phyloP scores from a whole-genome alignment of 2,113 vertebrate species.

The Felis chaus region DNA sequence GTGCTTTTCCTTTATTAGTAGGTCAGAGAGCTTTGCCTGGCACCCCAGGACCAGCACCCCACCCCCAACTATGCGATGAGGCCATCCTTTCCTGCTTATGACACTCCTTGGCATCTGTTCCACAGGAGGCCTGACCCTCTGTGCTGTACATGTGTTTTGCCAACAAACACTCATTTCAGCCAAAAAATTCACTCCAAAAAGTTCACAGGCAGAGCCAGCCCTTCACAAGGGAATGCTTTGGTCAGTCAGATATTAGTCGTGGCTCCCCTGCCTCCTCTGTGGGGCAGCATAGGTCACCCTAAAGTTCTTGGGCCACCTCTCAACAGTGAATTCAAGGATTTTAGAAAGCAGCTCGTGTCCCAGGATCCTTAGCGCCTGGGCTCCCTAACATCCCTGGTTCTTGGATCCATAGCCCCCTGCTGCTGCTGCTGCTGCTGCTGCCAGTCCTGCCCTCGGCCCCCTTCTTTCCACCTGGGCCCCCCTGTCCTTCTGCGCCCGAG shows the following conservation, averaged over 20 bases:
- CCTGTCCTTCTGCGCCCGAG: neutral
- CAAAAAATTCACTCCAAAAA: neutral
- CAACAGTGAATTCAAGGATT: neutral
- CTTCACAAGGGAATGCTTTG: neutral
- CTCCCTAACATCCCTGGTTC: neutral
- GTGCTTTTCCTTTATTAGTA: constrained; percentile 39
- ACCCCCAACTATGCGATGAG: neutral
- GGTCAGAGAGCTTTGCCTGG: constrained; percentile 9
- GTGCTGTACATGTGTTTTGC: constrained; percentile 40
- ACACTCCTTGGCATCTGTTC: neutral
- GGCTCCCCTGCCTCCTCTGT: neutral
- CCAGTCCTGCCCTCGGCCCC: neutral
- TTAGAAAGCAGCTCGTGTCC: neutral
- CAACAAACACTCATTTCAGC: constrained; percentile 61
- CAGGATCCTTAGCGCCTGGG: neutral
- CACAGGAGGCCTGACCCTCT: neutral
- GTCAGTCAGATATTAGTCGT: neutral
- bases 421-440: neutral
- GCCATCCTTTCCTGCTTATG: neutral
- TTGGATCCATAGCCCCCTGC: neutral
- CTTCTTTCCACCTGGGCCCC: neutral
- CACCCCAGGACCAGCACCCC: neutral
- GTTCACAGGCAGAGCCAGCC: neutral
- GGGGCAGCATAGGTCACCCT: neutral
- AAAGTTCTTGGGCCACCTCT: neutral